Conservation (phyloP, 2,888 invertebrate species). For the Ommatoiulus sabulosus region DNA sequence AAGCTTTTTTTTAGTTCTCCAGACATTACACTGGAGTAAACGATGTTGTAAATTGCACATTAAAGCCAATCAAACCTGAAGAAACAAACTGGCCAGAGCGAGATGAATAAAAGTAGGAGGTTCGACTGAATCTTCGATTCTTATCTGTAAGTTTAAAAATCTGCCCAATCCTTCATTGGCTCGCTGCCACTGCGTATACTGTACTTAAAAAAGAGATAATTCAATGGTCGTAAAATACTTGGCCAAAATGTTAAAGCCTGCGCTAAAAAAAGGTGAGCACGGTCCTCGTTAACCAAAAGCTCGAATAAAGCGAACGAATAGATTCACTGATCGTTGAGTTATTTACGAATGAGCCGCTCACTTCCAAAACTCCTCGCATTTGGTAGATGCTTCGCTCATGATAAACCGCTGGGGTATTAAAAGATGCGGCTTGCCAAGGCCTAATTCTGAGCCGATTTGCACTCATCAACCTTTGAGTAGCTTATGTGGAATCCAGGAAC, state of each 20-base stretch:
- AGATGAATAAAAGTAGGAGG: background rate
- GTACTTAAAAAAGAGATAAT: background rate
- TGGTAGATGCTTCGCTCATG: background rate
- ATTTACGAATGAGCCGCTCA: background rate
- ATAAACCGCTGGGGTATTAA: background rate
- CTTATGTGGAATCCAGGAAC: conserved; percentile 92
- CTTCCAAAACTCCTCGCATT: background rate
- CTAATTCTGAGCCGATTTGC: conserved; percentile 71
- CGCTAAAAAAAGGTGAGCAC: background rate
- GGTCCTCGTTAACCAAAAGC: background rate
- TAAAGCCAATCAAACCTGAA: too few species aligned
- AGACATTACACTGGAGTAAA: too few species aligned
- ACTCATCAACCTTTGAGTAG: conserved; percentile 90
- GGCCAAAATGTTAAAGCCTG: background rate
- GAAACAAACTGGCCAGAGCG: too few species aligned
- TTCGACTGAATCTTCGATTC: background rate
- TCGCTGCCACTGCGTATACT: background rate
- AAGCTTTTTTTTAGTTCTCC: too few species aligned
- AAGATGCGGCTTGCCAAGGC: background rate
- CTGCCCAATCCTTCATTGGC: background rate
- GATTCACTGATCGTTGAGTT: background rate
- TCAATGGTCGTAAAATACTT: background rate
- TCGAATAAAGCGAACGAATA: background rate
- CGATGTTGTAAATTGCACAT: too few species aligned
- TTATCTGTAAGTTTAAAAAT: background rate